phyloP scores from a whole-genome alignment of 2,113 vertebrate genomes.

The Azemiops feae region DNA sequence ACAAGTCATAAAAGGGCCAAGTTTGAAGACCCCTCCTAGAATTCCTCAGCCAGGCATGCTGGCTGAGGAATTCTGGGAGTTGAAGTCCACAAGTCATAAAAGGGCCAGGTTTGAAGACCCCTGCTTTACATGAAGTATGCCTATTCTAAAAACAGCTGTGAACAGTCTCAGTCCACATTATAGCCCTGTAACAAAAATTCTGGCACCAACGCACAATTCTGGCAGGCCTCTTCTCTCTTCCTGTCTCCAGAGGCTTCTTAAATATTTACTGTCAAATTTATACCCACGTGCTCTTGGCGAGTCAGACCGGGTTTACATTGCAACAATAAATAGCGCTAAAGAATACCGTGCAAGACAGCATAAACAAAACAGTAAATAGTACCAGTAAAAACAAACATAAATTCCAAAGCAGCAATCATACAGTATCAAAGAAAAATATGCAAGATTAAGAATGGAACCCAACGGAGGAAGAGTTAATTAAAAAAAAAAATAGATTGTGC shows the following conservation, averaged over 20 bases:
- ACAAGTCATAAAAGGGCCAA: too few relatives aligned
- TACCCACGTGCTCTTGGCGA: not conserved
- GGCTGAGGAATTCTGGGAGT: too few relatives aligned
- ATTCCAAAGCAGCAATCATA: not conserved
- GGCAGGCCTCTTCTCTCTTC: not conserved
- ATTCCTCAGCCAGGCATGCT: too few relatives aligned
- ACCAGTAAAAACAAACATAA: not conserved
- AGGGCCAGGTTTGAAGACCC: too few relatives aligned
- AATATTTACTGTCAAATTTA: not conserved
- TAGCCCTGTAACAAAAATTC: not conserved
- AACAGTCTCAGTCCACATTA: not conserved
- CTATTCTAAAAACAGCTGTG: not conserved
- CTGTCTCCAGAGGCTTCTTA: not conserved
- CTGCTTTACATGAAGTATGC: not conserved
- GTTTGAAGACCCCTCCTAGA: too few relatives aligned
- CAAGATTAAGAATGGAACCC: not conserved
- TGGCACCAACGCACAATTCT: not conserved
- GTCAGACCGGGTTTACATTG: not conserved
- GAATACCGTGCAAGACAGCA: not conserved
- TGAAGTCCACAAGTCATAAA: too few relatives aligned
- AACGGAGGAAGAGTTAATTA: too few relatives aligned
- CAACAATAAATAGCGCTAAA: not conserved
- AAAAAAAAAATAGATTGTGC: too few relatives aligned
- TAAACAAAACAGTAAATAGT: not conserved
- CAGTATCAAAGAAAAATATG: not conserved